A percentile compares a stretch with the other conserved stretches of the same genome.
Conservation (phyloP, 2,888 invertebrate genomes). For the Dromius quadrimaculatus region DNA sequence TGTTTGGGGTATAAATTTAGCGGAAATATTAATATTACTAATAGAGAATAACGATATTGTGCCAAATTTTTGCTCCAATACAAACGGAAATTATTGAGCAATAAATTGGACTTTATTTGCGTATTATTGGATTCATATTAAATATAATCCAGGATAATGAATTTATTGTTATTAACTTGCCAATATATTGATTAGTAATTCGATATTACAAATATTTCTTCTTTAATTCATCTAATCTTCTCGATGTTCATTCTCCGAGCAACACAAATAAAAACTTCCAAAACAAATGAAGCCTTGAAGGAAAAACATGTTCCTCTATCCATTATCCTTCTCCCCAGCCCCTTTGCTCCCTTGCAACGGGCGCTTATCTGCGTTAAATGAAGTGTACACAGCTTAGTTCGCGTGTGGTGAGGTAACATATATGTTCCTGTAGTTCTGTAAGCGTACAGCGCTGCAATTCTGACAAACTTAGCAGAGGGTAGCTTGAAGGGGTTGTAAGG, state of each 20-base stretch:
- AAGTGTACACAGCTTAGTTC: constrained; percentile 64
- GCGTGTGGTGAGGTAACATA: constrained; percentile 70
- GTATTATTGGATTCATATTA: constrained; percentile 12
- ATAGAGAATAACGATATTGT: constrained; percentile 29
- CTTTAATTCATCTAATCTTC: too few relatives aligned
- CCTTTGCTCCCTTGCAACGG: constrained; percentile 64
- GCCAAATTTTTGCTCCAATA: constrained; percentile 18
- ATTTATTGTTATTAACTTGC: constrained; percentile 33
- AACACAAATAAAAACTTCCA: constrained; percentile 38
- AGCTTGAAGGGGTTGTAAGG: constrained; percentile 71
- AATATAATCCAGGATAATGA: constrained; percentile 28
- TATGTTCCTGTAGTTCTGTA: constrained; percentile 58
- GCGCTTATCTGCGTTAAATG: constrained; percentile 68
- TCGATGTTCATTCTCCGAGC: not conserved
- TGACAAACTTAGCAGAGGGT: constrained; percentile 64
- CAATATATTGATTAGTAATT: constrained; percentile 36
- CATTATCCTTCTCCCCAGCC: not conserved
- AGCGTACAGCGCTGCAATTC: constrained; percentile 64
- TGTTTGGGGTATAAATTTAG: constrained; percentile 8
- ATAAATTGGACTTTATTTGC: constrained; percentile 16
- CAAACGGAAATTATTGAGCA: constrained; percentile 16
- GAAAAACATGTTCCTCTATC: constrained; percentile 23
- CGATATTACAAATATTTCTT: not conserved
- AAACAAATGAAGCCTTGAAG: constrained; percentile 14
- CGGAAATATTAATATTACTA: constrained; percentile 7